Percentiles rank a stretch among this genome's conserved stretches.
Conservation (phyloP, 2,888 invertebrate genomes). For the Aphodius granarius region DNA sequence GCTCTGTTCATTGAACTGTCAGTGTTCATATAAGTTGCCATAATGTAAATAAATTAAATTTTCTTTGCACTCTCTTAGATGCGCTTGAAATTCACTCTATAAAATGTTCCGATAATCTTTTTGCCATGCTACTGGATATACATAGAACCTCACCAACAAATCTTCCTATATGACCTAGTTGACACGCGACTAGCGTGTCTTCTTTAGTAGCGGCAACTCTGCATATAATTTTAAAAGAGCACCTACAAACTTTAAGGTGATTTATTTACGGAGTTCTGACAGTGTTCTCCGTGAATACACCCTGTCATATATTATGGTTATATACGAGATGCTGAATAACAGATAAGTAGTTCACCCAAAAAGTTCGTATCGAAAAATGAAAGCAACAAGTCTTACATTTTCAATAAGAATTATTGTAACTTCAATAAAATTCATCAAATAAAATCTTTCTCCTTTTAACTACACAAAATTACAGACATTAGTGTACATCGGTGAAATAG, state of each 20-base stretch:
- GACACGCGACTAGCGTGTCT: not conserved
- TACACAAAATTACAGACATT: not conserved
- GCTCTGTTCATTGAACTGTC: too few species aligned
- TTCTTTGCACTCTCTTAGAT: too few species aligned
- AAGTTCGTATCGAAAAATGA: not conserved
- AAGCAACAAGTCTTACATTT: not conserved
- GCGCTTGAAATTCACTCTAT: not conserved
- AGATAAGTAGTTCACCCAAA: not conserved
- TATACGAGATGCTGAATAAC: not conserved
- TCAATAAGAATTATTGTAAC: too few species aligned
- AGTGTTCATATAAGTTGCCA: too few species aligned
- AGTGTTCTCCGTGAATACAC: not conserved
- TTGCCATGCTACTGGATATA: not conserved
- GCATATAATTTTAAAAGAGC: slow-evolving; percentile 3
- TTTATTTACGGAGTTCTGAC: not conserved
- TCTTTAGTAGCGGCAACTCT: not conserved
- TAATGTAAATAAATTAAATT: too few species aligned
- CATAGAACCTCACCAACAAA: not conserved
- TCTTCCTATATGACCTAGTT: not conserved
- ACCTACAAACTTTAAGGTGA: not conserved
- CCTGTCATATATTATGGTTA: not conserved
- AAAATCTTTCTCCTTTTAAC: too few species aligned
- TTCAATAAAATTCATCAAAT: too few species aligned
- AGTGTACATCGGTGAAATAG: not conserved
- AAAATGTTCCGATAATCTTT: not conserved